Base-by-base conservation (phyloP, 2,113 vertebrate genomes). In the Asarcornis scutulata region DNA sequence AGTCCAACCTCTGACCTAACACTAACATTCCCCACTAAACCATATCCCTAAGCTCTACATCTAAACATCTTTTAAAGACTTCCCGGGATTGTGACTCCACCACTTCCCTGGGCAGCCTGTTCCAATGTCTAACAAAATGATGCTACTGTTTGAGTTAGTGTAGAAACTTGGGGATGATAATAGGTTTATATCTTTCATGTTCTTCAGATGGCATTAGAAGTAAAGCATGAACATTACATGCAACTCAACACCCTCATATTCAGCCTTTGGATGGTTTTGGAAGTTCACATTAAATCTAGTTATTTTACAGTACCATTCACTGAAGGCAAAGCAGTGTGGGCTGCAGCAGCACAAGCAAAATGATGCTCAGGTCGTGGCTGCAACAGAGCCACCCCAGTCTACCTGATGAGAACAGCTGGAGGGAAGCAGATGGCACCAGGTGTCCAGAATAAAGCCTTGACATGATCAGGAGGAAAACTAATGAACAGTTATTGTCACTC, bases 401-500 rank as follows among this genome's bases (percentile, higher is more conserved):
- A 32, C 32, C 53, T 59, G 23, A 10, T 25, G 31, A 58, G 38
- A 78, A 9, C 73, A 91, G 38, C 83, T 66, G 81, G 58, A 84
- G 62, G 56, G 69, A 86, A 92, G 32, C 73, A 92, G 80, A 66
- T 69, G 53, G 38, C 52, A 83, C 27, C 79, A 90, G 74, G 76
- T 74, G 69, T 66, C 91, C 83, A 52, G 56, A 31, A 75, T 13
- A 92, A 73, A 64, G 13, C 23, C 62, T 88, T 72, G 62, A 50
- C 44, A 38, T 6, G 66, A 88, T 58, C 38, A 73, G 80, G 66
- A 76, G 48, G 36, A 88, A 90, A 94, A 90, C 29, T 69, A 92
- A 89, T 48, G 72, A 86, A 69, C 62, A 83, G 50, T 92, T 93
- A 55, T 89, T 95, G 82, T 82, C 80, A 76, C 44, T 95, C 22